Base-by-base conservation (phyloP, 2,888 invertebrate genomes). In the Cosmia trapezina region DNA sequence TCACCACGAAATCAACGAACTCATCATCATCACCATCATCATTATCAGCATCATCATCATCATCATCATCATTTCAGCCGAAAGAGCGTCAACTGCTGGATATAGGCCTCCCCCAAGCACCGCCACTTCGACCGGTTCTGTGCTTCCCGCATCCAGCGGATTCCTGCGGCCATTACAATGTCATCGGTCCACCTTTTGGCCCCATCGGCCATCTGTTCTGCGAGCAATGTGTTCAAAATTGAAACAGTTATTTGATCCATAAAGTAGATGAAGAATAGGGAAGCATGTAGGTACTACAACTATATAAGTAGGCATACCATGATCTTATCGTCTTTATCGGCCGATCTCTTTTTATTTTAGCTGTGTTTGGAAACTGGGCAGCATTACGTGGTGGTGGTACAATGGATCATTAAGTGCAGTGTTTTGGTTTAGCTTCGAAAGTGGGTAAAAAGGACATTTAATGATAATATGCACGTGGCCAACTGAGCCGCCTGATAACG, bases 401-500 rank as follows among this genome's bases (percentile, higher is more conserved):
- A 95, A 95, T 94, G 89, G 95, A 80, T 90, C 91, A 91, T 95
- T 93, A 94, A 92, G 33, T 8, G 51, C 61, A 61, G 73, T 95
- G 94, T 94, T 94, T 94, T 93, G 92, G 88, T 93, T 92, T 81
- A 47, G 33, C 56, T 12, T 73, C 78, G 89, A 90, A 94, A 91
- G 90, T 94, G 86, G 94, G 93, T 94, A 94, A 94, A 95, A 94
- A 93, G 93, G 94, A 92, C 92, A 90, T 89, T 88, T 82, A 84
- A 86, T 84, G 90, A 89, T 89, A 89, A 78, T 80, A 43, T 73
- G 89, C 94, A 94, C 94, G 94, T 94, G 94, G 93, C 70, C 19
- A 33, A 73, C 59, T 66, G 68, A 60, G 84, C 70, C n/a, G 69
- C 37, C 19, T 63, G 74, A 78, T 81, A 75, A 37, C 17, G 19